These are phyloP conservation scores for Drosophila putrida DNA, from an alignment of 2,888 invertebrate species.

Conservation along the genomic window DNA sequence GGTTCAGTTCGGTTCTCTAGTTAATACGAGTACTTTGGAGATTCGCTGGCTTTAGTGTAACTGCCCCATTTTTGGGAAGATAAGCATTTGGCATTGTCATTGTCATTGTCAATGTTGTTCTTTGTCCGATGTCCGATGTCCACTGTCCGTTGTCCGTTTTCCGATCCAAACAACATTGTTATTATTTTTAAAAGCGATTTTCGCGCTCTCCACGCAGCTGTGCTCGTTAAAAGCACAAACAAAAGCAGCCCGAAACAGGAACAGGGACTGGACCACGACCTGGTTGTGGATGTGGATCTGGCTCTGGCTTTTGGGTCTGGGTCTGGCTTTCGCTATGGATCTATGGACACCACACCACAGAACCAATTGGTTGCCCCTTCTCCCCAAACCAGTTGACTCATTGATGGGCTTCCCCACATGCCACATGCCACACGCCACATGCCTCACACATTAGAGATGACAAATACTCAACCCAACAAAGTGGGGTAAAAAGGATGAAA, in stretches of 20 bases:
- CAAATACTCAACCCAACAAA: too few relatives aligned
- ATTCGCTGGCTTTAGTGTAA: neutral
- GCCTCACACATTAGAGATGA: too few relatives aligned
- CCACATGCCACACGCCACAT: slow-evolving; percentile 6
- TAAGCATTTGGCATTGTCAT: neutral
- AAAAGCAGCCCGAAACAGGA: slow-evolving; percentile 13
- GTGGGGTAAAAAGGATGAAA: too few relatives aligned
- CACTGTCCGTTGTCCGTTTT: neutral
- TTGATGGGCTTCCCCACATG: slow-evolving; percentile 1
- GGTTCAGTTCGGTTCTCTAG: too few relatives aligned
- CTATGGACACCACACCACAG: slow-evolving; percentile 9
- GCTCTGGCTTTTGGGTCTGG: neutral
- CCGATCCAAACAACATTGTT: slow-evolving; percentile 53
- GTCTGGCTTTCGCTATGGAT: neutral
- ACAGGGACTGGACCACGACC: slow-evolving; percentile 15
- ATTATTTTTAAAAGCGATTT: slow-evolving; percentile 76
- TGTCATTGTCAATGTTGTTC: slow-evolving; percentile 11
- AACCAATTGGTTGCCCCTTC: neutral
- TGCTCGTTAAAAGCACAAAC: slow-evolving; percentile 74
- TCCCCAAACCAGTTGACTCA: neutral
- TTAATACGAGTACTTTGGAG: too few relatives aligned
- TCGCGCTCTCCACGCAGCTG: slow-evolving; percentile 65
- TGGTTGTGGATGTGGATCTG: neutral
- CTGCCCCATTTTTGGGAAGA: neutral
- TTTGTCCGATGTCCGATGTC: neutral